A percentile compares a stretch with the other conserved stretches of the same genome.
These are phyloP conservation scores for Puntigrus tetrazona DNA, from an alignment of 2,113 vertebrate species.

Conservation along the genomic window DNA sequence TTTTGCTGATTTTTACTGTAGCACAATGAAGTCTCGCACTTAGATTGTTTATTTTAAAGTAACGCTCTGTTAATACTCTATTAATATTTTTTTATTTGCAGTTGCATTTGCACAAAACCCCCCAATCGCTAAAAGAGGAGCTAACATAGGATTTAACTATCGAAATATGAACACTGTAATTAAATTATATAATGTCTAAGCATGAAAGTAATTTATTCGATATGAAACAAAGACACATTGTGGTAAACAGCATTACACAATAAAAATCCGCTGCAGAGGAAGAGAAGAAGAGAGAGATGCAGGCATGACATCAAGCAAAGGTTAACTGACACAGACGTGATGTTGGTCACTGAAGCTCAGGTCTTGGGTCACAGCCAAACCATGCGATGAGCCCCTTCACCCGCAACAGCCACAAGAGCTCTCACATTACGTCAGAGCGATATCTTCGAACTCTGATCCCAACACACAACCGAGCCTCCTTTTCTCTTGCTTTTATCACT, in stretches of 20 bases:
- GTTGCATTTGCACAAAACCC: background rate
- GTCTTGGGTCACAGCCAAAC: slow-evolving; percentile 69
- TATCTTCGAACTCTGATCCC: slow-evolving; percentile 67
- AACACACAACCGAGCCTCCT: slow-evolving; percentile 45
- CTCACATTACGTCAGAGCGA: slow-evolving; percentile 73
- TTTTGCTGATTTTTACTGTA: background rate
- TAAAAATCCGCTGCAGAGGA: background rate
- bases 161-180: background rate
- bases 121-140: too few relatives aligned
- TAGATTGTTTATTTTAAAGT: background rate
- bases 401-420: slow-evolving; percentile 68
- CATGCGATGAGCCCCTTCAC: slow-evolving; percentile 69
- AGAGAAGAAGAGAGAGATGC: slow-evolving; percentile 49
- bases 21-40: background rate
- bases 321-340: slow-evolving; percentile 72
- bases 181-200: background rate
- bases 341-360: slow-evolving; percentile 71
- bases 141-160: background rate
- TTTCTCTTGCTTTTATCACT: slow-evolving; percentile 53
- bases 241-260: background rate
- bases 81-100: background rate
- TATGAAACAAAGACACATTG: background rate
- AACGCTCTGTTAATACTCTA: background rate
- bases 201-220: background rate
- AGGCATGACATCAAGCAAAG: slow-evolving; percentile 21